Conservation (phyloP, 2,797 vertebrate species). For the Rhodeus uyekii region DNA sequence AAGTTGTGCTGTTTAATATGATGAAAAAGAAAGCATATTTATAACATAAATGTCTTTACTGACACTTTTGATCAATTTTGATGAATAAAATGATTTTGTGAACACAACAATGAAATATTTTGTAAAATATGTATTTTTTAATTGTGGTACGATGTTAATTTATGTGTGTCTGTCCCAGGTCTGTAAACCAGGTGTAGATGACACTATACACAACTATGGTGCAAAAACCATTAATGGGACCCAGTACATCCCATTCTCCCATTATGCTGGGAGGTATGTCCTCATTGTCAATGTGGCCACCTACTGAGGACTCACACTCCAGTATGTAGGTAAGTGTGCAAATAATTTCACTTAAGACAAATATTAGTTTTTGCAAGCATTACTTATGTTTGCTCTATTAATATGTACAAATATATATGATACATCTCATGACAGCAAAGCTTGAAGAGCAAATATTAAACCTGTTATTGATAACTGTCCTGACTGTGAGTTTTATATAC, state of each 20-base stretch:
- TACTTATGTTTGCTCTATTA: not conserved
- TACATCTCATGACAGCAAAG: not conserved
- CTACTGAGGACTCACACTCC: slow-evolving; percentile 87
- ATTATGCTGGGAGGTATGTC: slow-evolving; percentile 79
- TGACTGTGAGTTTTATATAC: slow-evolving; percentile 7
- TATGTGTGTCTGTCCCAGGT: slow-evolving; percentile 64
- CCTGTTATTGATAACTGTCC: not conserved
- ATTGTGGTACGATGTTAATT: not conserved
- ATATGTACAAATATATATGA: not conserved
- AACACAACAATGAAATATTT: not conserved
- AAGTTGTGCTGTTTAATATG: not conserved
- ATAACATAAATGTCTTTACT: not conserved
- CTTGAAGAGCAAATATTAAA: not conserved
- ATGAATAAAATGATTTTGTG: not conserved
- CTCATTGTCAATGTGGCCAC: slow-evolving; percentile 93
- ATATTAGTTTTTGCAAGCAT: not conserved
- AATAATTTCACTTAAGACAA: not conserved
- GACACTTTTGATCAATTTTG: not conserved
- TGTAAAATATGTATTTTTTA: not conserved
- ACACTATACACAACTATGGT: slow-evolving; percentile 80
- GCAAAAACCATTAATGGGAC: slow-evolving; percentile 78
- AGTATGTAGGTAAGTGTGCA: slow-evolving; percentile 85
- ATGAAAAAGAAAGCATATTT: no score
- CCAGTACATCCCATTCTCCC: slow-evolving; percentile 75
- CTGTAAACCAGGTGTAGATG: slow-evolving; percentile 73